phyloP scores from a whole-genome alignment of 2,888 invertebrate genomes.

The Teleogryllus oceanicus region DNA sequence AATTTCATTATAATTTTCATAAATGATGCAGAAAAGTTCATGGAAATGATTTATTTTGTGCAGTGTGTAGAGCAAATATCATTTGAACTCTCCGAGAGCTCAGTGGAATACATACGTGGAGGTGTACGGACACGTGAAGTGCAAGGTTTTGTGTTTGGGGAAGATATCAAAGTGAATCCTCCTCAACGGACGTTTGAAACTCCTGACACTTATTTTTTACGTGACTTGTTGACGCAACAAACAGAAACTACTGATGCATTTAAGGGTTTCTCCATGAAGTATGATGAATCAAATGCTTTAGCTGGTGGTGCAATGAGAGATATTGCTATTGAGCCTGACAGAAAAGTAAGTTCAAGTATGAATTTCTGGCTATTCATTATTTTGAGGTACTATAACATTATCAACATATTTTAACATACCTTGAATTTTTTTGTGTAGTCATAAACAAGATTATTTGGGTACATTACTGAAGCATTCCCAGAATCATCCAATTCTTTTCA shows the following conservation, averaged over 20 bases:
- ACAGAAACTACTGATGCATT: slow-evolving; percentile 42
- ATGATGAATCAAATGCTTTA: slow-evolving; percentile 41
- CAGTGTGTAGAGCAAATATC: slow-evolving; percentile 39
- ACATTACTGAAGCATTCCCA: too few relatives aligned
- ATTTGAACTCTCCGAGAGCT: slow-evolving; percentile 43
- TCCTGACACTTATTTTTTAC: slow-evolving; percentile 50
- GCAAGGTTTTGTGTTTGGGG: slow-evolving; percentile 29
- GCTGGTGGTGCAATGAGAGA: neutral
- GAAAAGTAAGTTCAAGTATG: too few relatives aligned
- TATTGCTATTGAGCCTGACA: too few relatives aligned
- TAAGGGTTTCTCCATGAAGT: slow-evolving; percentile 54
- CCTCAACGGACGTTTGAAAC: slow-evolving; percentile 38
- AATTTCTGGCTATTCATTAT: too few relatives aligned
- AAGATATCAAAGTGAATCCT: slow-evolving; percentile 27
- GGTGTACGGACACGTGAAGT: neutral
- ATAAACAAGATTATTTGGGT: too few relatives aligned
- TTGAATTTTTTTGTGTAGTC: neutral
- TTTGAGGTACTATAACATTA: too few relatives aligned
- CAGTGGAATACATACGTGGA: slow-evolving; percentile 50
- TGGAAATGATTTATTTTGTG: slow-evolving; percentile 19
- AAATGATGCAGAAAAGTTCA: too few relatives aligned
- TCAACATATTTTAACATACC: too few relatives aligned
- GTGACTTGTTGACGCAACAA: slow-evolving; percentile 43
- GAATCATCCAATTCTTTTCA: too few relatives aligned
- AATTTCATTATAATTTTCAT: neutral